Evolutionary conservation across 1,140 invertebrate species (phyloP), one percentile per base, ranked within the genome.

Genomic region (Drosophila dunni): DNA sequence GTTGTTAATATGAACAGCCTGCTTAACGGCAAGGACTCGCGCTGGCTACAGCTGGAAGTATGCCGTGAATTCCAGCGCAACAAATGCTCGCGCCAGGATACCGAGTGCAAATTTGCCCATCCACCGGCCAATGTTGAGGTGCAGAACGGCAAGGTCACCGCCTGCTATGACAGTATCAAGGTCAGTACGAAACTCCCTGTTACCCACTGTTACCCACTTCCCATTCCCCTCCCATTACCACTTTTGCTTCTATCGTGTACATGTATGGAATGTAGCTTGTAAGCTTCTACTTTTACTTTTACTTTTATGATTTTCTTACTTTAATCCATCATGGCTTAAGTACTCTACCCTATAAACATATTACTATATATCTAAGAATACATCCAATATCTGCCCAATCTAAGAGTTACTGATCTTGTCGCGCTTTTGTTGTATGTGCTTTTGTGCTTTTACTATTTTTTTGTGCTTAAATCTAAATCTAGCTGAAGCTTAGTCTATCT

Each of bases 161-260:
- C 99, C 81, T 99, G 99, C 95, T 99, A 99, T 95, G 99, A 99
- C 95, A 99, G 98, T 93, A 99, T 99, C 93, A 99, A 99, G 98
- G 99, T 99, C 95, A 95, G 96, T 29, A 61, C 4, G 34, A 38
- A 63, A 34, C 38, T 9, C n/a, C 17, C 44, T 15, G 5, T 34
- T 34, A 40, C 42, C 57, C 42, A 15, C 40, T 10, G n/a, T 38
- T 3, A 46, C 10, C 48, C 7, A 9, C 9, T 15, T 38, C 38
- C 38, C 42, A 3, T n/a, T 58, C 42, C 42, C 15, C 38, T 33
- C 56, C 50, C 56, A 40, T 38, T 53, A 51, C 60, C 64, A 68
- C 65, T 72, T 4, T 66, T 80, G 83, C 83, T 88, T 88, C 57
- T 70, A 69, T 69, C 50, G 57, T 69, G 71, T 74, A 62, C 58